These are phyloP conservation scores for Mythimna pallens DNA, from an alignment of 2,888 invertebrate species.

Conservation along the genomic window DNA sequence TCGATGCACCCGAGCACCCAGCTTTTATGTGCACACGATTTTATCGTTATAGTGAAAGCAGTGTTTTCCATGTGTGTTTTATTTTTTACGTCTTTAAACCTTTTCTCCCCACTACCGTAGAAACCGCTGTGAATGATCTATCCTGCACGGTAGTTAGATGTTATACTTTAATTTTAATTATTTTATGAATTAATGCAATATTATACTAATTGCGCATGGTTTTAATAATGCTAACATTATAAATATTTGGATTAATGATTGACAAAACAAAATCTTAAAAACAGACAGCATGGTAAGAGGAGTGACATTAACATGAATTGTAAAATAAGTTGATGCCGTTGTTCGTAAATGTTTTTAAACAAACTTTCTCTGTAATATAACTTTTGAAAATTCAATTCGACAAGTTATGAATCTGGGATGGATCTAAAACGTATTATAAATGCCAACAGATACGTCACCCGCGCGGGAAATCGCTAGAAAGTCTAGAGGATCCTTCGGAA, in stretches of 20 bases:
- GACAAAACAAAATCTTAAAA: constrained; percentile 65
- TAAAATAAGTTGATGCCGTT: constrained; percentile 51
- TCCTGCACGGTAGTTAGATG: constrained; percentile 80
- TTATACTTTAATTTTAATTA: constrained; percentile 50
- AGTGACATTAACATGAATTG: constrained; percentile 48
- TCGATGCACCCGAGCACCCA: constrained; percentile 84
- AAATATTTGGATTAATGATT: constrained; percentile 46
- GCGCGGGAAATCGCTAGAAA: constrained; percentile 96
- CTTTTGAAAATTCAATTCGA: constrained; percentile 39
- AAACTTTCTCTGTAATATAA: constrained; percentile 59
- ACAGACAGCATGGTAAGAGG: constrained; percentile 66
- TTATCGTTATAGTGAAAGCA: constrained; percentile 73
- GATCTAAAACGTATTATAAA: constrained; percentile 45
- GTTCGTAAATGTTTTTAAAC: constrained; percentile 60
- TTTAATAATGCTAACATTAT: constrained; percentile 59
- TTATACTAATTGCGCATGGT: constrained; percentile 67
- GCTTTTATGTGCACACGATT: constrained; percentile 86
- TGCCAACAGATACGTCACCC: constrained; percentile 94
- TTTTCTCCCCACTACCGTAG: constrained; percentile 45
- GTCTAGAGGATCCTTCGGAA: constrained; percentile 94
- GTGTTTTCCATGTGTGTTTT: constrained; percentile 74
- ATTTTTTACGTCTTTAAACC: constrained; percentile 56
- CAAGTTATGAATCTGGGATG: constrained; percentile 6
- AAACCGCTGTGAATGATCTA: constrained; percentile 60
- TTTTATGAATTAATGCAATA: constrained; percentile 52